Evolutionary conservation across 2,888 invertebrate species (phyloP).

Genomic region (Drosophila macrospina): DNA sequence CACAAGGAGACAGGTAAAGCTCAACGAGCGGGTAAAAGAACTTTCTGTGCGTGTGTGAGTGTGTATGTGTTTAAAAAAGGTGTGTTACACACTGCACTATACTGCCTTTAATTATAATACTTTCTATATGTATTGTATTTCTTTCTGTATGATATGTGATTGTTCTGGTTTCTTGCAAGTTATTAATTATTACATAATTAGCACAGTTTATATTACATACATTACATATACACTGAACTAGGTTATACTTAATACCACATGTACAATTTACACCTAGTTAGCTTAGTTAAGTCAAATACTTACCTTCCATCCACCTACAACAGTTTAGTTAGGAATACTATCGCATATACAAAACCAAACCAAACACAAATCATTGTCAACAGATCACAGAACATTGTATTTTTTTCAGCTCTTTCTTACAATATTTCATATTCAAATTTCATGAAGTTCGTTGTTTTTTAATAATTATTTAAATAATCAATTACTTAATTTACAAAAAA

Average conservation of each 20-base stretch:
- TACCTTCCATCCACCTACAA: conserved; percentile 60
- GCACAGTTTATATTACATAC: conserved; percentile 30
- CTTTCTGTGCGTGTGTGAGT: conserved; percentile 7
- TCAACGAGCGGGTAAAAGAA: neutral
- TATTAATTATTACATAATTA: conserved; percentile 37
- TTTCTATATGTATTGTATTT: conserved; percentile 35
- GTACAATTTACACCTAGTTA: conserved; percentile 28
- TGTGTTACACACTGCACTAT: conserved; percentile 56
- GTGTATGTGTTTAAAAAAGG: conserved; percentile 13
- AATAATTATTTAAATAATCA: too few relatives aligned
- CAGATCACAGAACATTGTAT: conserved; percentile 2
- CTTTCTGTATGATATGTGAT: conserved; percentile 50
- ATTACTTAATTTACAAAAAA: too few relatives aligned
- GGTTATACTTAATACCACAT: conserved; percentile 47
- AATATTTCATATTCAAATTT: too few relatives aligned
- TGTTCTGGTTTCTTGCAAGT: conserved; percentile 65
- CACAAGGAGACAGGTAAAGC: conserved; percentile 55
- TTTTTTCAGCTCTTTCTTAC: too few relatives aligned
- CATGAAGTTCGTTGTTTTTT: too few relatives aligned
- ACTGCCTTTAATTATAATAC: conserved; percentile 17
- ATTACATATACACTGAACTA: conserved; percentile 32
- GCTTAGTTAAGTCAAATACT: conserved; percentile 31
- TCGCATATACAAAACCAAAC: conserved; percentile 52
- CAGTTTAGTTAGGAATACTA: conserved; percentile 52
- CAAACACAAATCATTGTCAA: conserved; percentile 17